A percentile compares a stretch with the other conserved stretches of the same genome.
phyloP scores from a whole-genome alignment of 35 echinoderm and acorn worm genomes.

The Holothuria glaberrima region DNA sequence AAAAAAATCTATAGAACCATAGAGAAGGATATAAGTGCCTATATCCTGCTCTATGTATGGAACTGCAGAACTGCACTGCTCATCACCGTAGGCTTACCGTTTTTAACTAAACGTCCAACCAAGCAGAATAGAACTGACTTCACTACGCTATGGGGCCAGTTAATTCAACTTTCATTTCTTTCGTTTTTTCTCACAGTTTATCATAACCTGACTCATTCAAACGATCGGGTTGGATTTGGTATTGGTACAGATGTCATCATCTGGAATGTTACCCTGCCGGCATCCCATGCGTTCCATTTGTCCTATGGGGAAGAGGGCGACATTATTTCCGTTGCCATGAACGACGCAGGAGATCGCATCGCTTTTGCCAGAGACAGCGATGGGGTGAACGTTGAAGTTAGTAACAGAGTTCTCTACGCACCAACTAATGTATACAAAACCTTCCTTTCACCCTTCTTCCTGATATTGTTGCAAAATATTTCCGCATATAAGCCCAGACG shows the following conservation, averaged over 20 bases:
- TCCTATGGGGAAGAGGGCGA: neutral
- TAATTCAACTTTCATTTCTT: no score
- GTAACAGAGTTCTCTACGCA: neutral
- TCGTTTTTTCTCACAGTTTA: slow-evolving; percentile 6
- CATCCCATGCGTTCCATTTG: neutral
- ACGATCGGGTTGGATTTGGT: slow-evolving; percentile 11
- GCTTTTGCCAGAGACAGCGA: slow-evolving; percentile 37
- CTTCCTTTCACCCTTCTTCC: neutral
- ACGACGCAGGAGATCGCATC: slow-evolving; percentile 9
- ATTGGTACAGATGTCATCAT: slow-evolving; percentile 1
- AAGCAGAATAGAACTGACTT: no score
- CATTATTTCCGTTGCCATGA: slow-evolving; percentile 5
- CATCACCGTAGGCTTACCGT: no score
- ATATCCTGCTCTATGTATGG: no score
- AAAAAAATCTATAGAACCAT: no score
- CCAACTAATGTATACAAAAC: neutral
- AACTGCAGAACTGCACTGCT: no score
- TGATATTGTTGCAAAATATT: no score
- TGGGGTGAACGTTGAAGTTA: slow-evolving; percentile 17
- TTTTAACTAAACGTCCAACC: no score
- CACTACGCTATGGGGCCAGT: no score
- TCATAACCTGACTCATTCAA: slow-evolving; percentile 30
- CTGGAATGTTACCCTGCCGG: slow-evolving; percentile 35
- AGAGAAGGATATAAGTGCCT: no score
- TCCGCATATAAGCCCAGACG: no score